phyloP scores from a whole-genome alignment of 2,797 vertebrate species.

The Prunella strophiata region DNA sequence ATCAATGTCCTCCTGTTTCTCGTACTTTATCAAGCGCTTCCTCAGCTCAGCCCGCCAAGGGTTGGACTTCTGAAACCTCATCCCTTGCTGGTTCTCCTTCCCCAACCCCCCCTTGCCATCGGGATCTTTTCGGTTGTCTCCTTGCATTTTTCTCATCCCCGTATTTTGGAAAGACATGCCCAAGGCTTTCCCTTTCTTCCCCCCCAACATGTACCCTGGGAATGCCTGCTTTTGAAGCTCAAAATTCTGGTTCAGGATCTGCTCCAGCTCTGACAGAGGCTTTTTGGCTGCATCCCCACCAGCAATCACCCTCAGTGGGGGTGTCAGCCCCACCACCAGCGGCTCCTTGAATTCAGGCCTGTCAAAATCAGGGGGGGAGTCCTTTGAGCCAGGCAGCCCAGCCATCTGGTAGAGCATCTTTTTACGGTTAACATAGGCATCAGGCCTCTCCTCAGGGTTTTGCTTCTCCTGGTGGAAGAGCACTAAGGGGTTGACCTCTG shows the following conservation, averaged over 20 bases:
- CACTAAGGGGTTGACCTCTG: conserved; percentile 66
- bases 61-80: conserved; percentile 57
- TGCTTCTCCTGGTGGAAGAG: conserved; percentile 69
- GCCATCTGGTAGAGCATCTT: conserved; percentile 69
- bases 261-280: conserved; percentile 41
- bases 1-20: conserved; percentile 64
- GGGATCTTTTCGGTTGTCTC: conserved; percentile 48
- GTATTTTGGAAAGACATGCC: conserved; percentile 22
- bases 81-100: conserved; percentile 64
- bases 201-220: conserved; percentile 44
- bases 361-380: conserved; percentile 41
- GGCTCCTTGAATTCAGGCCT: conserved; percentile 64
- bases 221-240: conserved; percentile 64
- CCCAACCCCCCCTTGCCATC: conserved; percentile 17
- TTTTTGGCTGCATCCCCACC: conserved; percentile 57
- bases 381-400: conserved; percentile 49
- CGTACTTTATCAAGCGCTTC: conserved; percentile 59
- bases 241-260: conserved; percentile 66
- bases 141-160: conserved; percentile 61
- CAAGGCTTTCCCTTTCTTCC: conserved; percentile 51
- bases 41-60: conserved; percentile 56
- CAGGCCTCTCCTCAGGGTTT: conserved; percentile 48
- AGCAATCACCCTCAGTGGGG: conserved; percentile 39
- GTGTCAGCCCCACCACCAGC: conserved; percentile 51
- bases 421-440: conserved; percentile 58